Evolutionary conservation across 1,140 invertebrate species (phyloP).

Genomic region (Pseudomyrmex flavicornis): DNA sequence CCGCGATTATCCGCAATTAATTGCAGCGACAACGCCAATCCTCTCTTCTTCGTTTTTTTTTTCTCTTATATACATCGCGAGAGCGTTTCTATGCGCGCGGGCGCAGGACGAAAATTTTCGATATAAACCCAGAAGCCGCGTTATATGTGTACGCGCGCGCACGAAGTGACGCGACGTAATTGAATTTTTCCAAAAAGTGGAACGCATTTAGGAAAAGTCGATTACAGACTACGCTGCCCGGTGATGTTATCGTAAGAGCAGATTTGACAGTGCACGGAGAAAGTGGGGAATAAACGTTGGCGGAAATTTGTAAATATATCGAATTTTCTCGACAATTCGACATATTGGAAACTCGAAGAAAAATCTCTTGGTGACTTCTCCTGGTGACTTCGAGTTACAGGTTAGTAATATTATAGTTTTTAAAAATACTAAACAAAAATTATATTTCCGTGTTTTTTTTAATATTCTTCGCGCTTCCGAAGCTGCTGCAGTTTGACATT

Average conservation of each 20-base stretch:
- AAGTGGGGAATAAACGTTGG: slow-evolving; percentile 50
- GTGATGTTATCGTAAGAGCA: slow-evolving; percentile 54
- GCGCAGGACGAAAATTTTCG: not conserved
- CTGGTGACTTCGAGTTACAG: too few species aligned
- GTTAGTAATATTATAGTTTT: too few species aligned
- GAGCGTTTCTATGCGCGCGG: not conserved
- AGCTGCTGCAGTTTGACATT: too few species aligned
- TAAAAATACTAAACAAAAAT: too few species aligned
- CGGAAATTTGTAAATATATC: slow-evolving; percentile 50
- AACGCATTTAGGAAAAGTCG: slow-evolving; percentile 58
- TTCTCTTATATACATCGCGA: not conserved
- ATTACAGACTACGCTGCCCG: slow-evolving; percentile 50
- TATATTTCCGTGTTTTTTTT: too few species aligned
- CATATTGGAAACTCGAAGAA: too few species aligned
- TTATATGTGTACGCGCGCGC: slow-evolving; percentile 12
- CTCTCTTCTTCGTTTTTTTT: too few species aligned
- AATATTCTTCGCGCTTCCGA: too few species aligned
- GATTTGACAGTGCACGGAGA: slow-evolving; percentile 28
- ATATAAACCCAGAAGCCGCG: slow-evolving; percentile 25
- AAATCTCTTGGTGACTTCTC: too few species aligned
- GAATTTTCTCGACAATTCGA: slow-evolving; percentile 30
- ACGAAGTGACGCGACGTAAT: slow-evolving; percentile 49
- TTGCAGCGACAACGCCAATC: not conserved
- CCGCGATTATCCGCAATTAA: slow-evolving; percentile 35
- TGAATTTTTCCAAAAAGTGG: slow-evolving; percentile 55